Conservation (phyloP, 2,797 vertebrate species). For the Amazonetta brasiliensis region DNA sequence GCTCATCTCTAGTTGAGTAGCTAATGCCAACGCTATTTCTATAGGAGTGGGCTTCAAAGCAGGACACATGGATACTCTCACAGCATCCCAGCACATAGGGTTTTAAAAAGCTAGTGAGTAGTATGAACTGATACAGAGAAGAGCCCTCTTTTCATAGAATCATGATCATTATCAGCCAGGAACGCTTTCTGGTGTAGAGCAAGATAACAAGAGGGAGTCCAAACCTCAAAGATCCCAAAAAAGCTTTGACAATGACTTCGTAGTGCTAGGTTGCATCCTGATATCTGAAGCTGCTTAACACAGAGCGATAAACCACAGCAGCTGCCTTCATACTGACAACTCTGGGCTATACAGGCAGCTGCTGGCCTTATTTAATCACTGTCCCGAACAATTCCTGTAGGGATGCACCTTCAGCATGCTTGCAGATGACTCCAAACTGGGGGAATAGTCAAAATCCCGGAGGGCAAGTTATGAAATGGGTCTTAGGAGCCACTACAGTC, state of each 20-base stretch:
- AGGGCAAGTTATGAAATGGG: background rate
- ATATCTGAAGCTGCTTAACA: background rate
- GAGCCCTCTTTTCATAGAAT: background rate
- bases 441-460: background rate
- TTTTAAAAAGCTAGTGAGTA: background rate
- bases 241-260: background rate
- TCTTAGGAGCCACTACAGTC: background rate
- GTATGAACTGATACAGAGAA: background rate
- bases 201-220: background rate
- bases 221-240: background rate
- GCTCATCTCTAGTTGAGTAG: background rate
- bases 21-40: background rate
- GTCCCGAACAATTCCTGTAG: background rate
- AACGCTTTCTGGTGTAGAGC: background rate
- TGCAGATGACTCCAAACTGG: background rate
- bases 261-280: background rate
- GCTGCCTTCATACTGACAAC: background rate
- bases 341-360: background rate
- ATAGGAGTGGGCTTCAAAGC: background rate
- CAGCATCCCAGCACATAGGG: background rate
- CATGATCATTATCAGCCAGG: background rate
- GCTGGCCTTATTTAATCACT: background rate
- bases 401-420: background rate
- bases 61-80: background rate
- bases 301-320: background rate